Evolutionary conservation across 2,113 vertebrate genomes (phyloP).

Genomic region (Zootoca vivipara): DNA sequence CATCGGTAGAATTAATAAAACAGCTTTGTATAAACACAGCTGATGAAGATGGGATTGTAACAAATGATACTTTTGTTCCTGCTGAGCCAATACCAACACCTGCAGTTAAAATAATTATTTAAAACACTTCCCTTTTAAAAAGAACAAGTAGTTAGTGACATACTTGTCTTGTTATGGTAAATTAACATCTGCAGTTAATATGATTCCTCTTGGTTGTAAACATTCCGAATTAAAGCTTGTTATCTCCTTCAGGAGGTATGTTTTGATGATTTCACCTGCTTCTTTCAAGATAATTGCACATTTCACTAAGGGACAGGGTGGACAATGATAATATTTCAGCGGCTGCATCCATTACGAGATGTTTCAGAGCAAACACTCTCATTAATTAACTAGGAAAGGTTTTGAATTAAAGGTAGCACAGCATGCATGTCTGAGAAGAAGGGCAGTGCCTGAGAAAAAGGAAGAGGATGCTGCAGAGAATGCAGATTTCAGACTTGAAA

Average conservation of each 20-base stretch:
- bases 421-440: slow-evolving; percentile 7
- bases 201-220: slow-evolving; percentile 63
- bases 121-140: slow-evolving; percentile 66
- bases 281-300: slow-evolving; percentile 59
- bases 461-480: background rate
- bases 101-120: slow-evolving; percentile 73
- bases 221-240: slow-evolving; percentile 63
- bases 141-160: slow-evolving; percentile 62
- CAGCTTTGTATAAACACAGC: slow-evolving; percentile 51
- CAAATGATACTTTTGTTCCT: slow-evolving; percentile 66
- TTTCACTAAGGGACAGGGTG: slow-evolving; percentile 51
- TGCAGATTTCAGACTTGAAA: background rate
- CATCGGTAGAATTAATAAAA: slow-evolving; percentile 53
- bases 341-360: slow-evolving; percentile 47
- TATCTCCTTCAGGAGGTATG: slow-evolving; percentile 61
- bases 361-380: slow-evolving; percentile 57
- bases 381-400: slow-evolving; percentile 45
- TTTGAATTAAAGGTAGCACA: slow-evolving; percentile 49
- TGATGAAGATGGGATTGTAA: slow-evolving; percentile 53
- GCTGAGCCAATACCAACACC: slow-evolving; percentile 62
- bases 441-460: slow-evolving; percentile 13
- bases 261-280: slow-evolving; percentile 62
- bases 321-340: slow-evolving; percentile 61
- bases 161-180: slow-evolving; percentile 65
- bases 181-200: slow-evolving; percentile 70